A percentile compares a stretch with the other conserved stretches of the same genome.
phyloP scores from a whole-genome alignment of 2,888 invertebrate genomes.

The Pyrocoelia pectoralis region DNA sequence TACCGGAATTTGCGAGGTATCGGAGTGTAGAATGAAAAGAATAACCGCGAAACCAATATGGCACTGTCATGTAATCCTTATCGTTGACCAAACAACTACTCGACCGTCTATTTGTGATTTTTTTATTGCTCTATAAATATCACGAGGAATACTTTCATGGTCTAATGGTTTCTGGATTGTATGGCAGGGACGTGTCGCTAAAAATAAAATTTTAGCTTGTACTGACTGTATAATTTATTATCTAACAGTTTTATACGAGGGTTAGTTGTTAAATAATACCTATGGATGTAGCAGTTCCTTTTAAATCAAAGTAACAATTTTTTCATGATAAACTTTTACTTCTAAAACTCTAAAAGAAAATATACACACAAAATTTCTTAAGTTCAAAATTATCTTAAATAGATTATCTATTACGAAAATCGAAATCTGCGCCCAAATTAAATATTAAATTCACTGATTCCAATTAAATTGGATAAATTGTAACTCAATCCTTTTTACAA shows the following conservation, averaged over 20 bases:
- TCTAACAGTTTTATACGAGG: neutral
- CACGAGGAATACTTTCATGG: constrained; percentile 37
- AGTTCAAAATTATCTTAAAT: no score
- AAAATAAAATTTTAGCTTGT: constrained; percentile 5
- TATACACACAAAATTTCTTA: no score
- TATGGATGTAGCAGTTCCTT: no score
- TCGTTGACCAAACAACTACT: constrained; percentile 40
- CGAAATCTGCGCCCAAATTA: no score
- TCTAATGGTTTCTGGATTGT: constrained; percentile 23
- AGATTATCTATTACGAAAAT: no score
- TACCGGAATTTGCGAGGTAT: constrained; percentile 43
- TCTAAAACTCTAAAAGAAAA: no score
- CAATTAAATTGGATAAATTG: no score
- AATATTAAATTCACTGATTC: no score
- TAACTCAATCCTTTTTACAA: no score
- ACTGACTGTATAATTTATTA: neutral
- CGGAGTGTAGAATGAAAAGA: constrained; percentile 41
- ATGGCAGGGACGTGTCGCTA: constrained; percentile 19
- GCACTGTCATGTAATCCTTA: constrained; percentile 52
- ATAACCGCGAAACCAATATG: constrained; percentile 50
- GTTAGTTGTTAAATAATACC: no score
- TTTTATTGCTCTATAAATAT: constrained; percentile 43
- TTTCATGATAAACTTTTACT: no score
- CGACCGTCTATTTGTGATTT: constrained; percentile 40
- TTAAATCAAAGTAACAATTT: no score